Conservation (phyloP, 1,140 invertebrate genomes). For the Orussus abietinus region DNA sequence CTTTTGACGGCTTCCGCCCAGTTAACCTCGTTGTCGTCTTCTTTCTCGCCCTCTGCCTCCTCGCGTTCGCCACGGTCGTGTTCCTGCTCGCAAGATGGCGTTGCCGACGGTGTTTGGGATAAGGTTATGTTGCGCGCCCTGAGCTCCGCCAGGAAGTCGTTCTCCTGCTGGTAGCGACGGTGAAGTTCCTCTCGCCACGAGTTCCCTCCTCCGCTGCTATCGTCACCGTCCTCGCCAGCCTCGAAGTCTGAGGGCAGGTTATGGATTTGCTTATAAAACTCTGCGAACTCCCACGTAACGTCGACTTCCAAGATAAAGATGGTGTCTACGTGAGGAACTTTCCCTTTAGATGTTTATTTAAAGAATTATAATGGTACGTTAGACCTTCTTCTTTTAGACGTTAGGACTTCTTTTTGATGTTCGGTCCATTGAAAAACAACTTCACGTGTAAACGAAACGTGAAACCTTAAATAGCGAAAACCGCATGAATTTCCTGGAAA, state of each 20-base stretch:
- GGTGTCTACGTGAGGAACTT: too few relatives aligned
- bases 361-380: too few relatives aligned
- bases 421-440: too few relatives aligned
- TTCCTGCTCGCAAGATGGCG: slow-evolving; percentile 46
- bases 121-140: slow-evolving; percentile 54
- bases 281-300: too few relatives aligned
- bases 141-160: slow-evolving; percentile 62
- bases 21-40: slow-evolving; percentile 59
- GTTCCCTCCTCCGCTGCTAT: slow-evolving; percentile 52
- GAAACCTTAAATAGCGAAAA: too few relatives aligned
- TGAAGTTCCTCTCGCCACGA: slow-evolving; percentile 65
- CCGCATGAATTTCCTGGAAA: too few relatives aligned
- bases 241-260: slow-evolving; percentile 45
- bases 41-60: slow-evolving; percentile 49
- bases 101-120: slow-evolving; percentile 30
- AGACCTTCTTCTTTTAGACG: too few relatives aligned
- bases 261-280: too few relatives aligned
- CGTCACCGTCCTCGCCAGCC: slow-evolving; percentile 56
- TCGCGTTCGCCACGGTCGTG: slow-evolving; percentile 44
- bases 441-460: too few relatives aligned
- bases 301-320: too few relatives aligned
- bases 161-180: slow-evolving; percentile 61
- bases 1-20: slow-evolving; percentile 67
- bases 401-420: too few relatives aligned
- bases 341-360: too few relatives aligned